Base-by-base conservation (phyloP, 2,888 invertebrate species). In the Cabera pusaria region DNA sequence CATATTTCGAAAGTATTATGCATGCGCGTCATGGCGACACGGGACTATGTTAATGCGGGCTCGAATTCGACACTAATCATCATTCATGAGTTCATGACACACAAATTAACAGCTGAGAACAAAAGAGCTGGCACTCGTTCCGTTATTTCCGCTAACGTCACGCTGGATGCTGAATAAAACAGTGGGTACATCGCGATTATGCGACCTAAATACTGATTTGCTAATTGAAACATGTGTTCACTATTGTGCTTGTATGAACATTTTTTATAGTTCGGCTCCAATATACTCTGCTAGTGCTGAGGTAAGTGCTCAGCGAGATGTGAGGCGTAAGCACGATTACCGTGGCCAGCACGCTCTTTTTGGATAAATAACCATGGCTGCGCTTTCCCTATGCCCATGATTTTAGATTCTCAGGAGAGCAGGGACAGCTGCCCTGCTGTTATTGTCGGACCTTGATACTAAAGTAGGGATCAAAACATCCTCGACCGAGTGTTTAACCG, bases 71-170 rank as follows among this genome's bases (percentile, higher is more conserved):
- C 52, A 48, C 55, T 60, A 55, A 58, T 69, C 54, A 48, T 46
- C 60, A 68, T 68, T 64, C 65, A 59, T 53, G 49, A 53, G 43
- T 49, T 49, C 51, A 64, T 69, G 71, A 63, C 67, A 69, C 57
- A 70, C 47, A 68, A 70, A 68, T 69, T 65, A 65, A 60, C 62
- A 56, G 45, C 44, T 39, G 46, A 64, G 61, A 69, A 71, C 71
- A 71, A 71, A 70, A 63, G 65, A 64, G 58, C 47, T 62, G 52
- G 49, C 52, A 42, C 44, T 39, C 31, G 52, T 60, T 52, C 75
- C 74, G 75, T 74, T 74, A 74, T 57, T 66, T 74, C 74, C 74
- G 74, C 48, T 57, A 53, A 62, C 72, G 71, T 72, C 67, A 72
- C 50, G 33, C 45, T 59, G 57, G 64, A 60, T 61, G 56, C 56